Evolutionary conservation across 2,113 vertebrate species (phyloP).

Genomic region (Phoxinus phoxinus): DNA sequence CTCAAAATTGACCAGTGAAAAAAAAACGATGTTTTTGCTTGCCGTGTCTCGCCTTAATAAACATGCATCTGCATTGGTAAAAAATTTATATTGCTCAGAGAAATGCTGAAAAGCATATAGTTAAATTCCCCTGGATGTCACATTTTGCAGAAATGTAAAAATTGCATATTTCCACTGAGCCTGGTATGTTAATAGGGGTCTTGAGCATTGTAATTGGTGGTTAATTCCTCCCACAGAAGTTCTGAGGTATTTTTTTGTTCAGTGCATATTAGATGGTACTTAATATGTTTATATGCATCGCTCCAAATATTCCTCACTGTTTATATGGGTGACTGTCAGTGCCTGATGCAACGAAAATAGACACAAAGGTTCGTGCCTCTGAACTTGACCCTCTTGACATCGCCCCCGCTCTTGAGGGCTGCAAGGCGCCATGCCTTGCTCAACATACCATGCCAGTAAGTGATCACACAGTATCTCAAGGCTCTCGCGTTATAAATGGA

Average conservation of each 20-base stretch:
- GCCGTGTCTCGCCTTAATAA: too few relatives aligned
- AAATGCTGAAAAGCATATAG: too few relatives aligned
- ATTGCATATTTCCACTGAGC: background rate
- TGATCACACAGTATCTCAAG: conserved; percentile 22
- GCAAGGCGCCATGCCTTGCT: conserved; percentile 33
- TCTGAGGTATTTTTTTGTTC: background rate
- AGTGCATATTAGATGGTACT: background rate
- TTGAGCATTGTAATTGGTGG: background rate
- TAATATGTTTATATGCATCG: conserved; percentile 1
- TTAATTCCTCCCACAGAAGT: too few relatives aligned
- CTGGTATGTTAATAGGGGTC: background rate
- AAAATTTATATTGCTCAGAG: too few relatives aligned
- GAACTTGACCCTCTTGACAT: conserved; percentile 32
- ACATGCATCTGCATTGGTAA: too few relatives aligned
- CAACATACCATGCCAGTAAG: conserved; percentile 1
- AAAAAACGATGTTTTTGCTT: too few relatives aligned
- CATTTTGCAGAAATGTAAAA: background rate
- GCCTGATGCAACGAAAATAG: conserved; percentile 17
- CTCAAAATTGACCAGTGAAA: too few relatives aligned
- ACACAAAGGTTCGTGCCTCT: conserved; percentile 13
- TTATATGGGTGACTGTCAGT: background rate
- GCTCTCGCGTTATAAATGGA: conserved; percentile 23
- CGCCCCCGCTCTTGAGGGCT: conserved; percentile 16
- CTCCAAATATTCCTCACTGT: background rate
- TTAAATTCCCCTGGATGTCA: too few relatives aligned